Evolutionary conservation across 2,888 invertebrate species (phyloP).

Genomic region (Nemotelus pantherinus): DNA sequence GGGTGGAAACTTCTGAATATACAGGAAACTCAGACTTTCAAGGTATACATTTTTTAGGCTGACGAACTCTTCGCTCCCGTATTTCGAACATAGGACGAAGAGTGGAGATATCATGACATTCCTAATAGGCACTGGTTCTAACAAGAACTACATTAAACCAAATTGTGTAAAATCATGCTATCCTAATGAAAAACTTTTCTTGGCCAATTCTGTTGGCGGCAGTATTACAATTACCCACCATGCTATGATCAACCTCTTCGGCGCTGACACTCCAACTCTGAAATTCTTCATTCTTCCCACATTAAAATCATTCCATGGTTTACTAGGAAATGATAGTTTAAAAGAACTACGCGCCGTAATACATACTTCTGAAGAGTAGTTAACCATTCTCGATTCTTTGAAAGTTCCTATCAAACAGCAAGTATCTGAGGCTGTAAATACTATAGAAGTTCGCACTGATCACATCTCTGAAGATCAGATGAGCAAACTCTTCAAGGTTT

Average conservation of each 20-base stretch:
- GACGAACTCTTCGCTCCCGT: no score
- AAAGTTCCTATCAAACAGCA: slow-evolving; percentile 19
- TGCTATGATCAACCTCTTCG: slow-evolving; percentile 47
- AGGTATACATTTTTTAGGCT: no score
- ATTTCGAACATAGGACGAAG: no score
- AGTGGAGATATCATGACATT: no score
- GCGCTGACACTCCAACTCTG: slow-evolving; percentile 27
- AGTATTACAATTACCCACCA: slow-evolving; percentile 48
- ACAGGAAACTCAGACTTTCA: no score
- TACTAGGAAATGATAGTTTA: slow-evolving; percentile 24
- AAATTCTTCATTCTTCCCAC: slow-evolving; percentile 48
- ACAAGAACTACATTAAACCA: no score
- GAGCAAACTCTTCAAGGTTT: slow-evolving; percentile 14
- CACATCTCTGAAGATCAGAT: slow-evolving; percentile 7
- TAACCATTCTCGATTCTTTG: slow-evolving; percentile 10
- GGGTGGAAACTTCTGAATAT: no score
- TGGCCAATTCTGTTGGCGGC: slow-evolving; percentile 8
- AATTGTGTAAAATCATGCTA: slow-evolving; percentile 1
- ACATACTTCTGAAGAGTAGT: slow-evolving; percentile 9
- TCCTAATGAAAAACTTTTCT: not conserved
- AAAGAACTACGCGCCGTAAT: slow-evolving; percentile 21
- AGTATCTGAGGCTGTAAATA: slow-evolving; percentile 10
- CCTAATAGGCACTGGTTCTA: no score
- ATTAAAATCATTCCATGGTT: slow-evolving; percentile 47
- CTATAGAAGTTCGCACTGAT: slow-evolving; percentile 13